These are phyloP conservation scores for Eutolmus rufibarbis DNA, from an alignment of 2,888 invertebrate species.

Conservation along the genomic window DNA sequence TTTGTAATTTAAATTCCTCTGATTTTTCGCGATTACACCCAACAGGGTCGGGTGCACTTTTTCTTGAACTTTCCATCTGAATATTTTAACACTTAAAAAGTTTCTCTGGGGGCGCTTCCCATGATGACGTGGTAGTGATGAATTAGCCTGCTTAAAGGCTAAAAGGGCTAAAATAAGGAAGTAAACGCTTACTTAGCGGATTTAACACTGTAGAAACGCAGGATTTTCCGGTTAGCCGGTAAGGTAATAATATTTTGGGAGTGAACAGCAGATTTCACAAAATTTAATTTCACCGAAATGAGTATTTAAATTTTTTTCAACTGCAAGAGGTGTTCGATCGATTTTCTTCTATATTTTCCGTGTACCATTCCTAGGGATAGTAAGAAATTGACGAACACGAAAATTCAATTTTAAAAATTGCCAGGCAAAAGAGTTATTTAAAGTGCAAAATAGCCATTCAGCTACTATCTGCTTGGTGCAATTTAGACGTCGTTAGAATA, in stretches of 20 bases:
- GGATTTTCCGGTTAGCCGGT: not conserved
- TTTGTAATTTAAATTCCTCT: not conserved
- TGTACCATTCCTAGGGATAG: not conserved
- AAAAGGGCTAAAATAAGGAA: not conserved
- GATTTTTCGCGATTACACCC: not conserved
- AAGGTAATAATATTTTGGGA: not conserved
- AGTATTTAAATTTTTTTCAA: not conserved
- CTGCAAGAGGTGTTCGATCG: not conserved
- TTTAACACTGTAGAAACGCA: not conserved
- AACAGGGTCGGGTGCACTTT: not conserved
- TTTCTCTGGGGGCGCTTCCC: not conserved
- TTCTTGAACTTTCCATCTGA: not conserved
- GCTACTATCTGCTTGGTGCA: too few species aligned
- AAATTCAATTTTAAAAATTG: too few species aligned
- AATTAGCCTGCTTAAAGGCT: not conserved
- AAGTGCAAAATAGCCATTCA: not conserved
- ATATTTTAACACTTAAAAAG: not conserved
- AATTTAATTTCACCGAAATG: not conserved
- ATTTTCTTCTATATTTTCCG: not conserved
- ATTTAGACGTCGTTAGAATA: too few species aligned
- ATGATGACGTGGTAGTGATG: not conserved
- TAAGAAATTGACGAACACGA: not conserved
- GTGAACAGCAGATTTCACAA: not conserved
- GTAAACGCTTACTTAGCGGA: not conserved
- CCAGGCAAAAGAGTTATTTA: not conserved